These are phyloP conservation scores for Eptatretus atami DNA, from an alignment of 2,797 vertebrate species.

Conservation along the genomic window DNA sequence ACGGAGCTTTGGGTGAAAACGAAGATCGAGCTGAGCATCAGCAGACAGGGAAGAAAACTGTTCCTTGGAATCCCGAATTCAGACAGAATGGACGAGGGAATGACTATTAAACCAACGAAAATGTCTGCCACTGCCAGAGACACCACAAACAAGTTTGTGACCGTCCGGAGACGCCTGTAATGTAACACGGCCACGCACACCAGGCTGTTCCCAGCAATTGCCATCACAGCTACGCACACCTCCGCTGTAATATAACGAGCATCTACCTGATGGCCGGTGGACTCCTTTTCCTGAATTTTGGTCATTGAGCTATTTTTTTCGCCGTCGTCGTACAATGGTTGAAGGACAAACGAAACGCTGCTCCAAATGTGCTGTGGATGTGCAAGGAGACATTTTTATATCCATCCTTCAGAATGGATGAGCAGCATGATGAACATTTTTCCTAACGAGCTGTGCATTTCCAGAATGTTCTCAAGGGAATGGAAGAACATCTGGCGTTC, in stretches of 20 bases:
- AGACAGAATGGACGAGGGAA: conserved; percentile 28
- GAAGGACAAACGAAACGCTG: too few species aligned
- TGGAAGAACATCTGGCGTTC: too few species aligned
- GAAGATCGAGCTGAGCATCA: conserved; percentile 27
- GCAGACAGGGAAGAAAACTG: conserved; percentile 21
- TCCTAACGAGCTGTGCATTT: too few species aligned
- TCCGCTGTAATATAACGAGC: conserved; percentile 19
- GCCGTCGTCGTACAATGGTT: too few species aligned
- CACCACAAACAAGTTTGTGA: conserved; percentile 32
- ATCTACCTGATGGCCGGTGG: conserved; percentile 7
- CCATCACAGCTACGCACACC: conserved; percentile 21
- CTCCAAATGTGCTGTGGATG: too few species aligned
- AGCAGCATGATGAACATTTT: too few species aligned
- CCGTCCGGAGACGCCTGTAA: conserved; percentile 20
- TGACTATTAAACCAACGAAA: conserved; percentile 23
- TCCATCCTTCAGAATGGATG: too few species aligned
- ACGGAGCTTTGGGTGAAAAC: conserved; percentile 33
- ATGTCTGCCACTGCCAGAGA: conserved; percentile 26
- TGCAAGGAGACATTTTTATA: too few species aligned
- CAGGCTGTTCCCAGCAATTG: conserved; percentile 18
- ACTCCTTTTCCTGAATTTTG: too few species aligned
- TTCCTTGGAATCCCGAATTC: conserved; percentile 18
- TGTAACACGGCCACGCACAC: conserved; percentile 22
- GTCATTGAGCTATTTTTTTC: too few species aligned
- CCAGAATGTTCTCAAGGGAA: too few species aligned